phyloP scores from a whole-genome alignment of 2,113 vertebrate species.

The Machaerirhynchus nigripectus region DNA sequence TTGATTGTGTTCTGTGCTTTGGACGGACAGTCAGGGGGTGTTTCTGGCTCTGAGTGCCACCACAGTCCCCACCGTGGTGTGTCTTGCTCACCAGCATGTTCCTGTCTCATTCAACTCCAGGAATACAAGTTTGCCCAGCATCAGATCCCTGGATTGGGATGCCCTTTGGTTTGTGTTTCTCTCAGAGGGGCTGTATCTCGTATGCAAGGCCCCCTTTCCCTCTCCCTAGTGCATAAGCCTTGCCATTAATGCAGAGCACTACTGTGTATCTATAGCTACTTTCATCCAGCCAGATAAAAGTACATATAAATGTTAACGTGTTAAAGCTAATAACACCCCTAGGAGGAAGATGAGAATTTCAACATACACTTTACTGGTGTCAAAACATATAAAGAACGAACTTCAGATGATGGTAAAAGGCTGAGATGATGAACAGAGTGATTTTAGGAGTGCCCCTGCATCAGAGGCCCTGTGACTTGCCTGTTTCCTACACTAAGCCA shows the following conservation, averaged over 20 bases:
- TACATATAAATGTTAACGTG: constrained; percentile 23
- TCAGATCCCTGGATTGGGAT: neutral
- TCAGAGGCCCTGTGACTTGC: neutral
- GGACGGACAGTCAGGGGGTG: neutral
- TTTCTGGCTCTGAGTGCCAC: neutral
- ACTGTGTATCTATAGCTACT: neutral
- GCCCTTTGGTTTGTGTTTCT: neutral
- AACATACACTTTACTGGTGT: neutral
- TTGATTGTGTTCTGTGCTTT: neutral
- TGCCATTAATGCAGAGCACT: neutral
- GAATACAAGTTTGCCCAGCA: neutral
- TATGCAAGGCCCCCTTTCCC: neutral
- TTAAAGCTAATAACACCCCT: constrained; percentile 24
- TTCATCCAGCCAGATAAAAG: constrained; percentile 14
- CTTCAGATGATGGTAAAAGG: neutral
- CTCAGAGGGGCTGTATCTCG: neutral
- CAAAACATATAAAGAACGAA: neutral
- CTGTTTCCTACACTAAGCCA: neutral
- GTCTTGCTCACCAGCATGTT: neutral
- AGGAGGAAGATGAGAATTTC: constrained; percentile 2
- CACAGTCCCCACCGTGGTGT: neutral
- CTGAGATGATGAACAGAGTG: neutral
- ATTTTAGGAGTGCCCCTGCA: neutral
- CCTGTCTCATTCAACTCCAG: neutral
- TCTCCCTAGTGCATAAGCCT: neutral